Evolutionary conservation across 2,113 vertebrate genomes (phyloP).

Genomic region (Ammodytes dubius): DNA sequence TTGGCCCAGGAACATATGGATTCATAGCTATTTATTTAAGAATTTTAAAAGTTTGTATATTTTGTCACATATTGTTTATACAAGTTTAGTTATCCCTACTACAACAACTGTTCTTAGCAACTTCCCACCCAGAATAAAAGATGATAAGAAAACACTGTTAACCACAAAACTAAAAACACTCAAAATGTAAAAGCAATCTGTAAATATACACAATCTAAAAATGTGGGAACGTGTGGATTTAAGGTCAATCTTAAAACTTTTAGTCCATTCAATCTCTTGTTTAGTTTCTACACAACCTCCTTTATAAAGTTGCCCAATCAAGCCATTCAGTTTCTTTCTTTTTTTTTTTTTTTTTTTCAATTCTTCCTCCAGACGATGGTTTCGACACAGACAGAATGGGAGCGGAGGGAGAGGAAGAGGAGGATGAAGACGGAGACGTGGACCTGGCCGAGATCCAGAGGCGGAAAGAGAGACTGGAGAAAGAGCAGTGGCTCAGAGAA

Average conservation of each 20-base stretch:
- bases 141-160: neutral
- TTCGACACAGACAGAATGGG: slow-evolving; percentile 82
- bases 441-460: slow-evolving; percentile 90
- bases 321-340: neutral
- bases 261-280: neutral
- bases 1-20: neutral
- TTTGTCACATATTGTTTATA: neutral
- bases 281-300: neutral
- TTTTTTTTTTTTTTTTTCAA: neutral
- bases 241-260: neutral
- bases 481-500: slow-evolving; percentile 95
- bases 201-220: neutral
- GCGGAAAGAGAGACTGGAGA: slow-evolving; percentile 92
- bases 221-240: neutral
- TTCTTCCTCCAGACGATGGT: slow-evolving; percentile 68
- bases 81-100: neutral
- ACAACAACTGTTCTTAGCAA: neutral
- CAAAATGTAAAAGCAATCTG: too few relatives aligned
- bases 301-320: neutral
- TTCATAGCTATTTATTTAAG: neutral
- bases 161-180: neutral
- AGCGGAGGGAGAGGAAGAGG: slow-evolving; percentile 85
- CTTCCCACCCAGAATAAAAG: too few relatives aligned
- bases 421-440: slow-evolving; percentile 86
- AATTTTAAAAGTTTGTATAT: neutral